Conservation (phyloP, 1,140 invertebrate species). For the Euborellia annulipes region DNA sequence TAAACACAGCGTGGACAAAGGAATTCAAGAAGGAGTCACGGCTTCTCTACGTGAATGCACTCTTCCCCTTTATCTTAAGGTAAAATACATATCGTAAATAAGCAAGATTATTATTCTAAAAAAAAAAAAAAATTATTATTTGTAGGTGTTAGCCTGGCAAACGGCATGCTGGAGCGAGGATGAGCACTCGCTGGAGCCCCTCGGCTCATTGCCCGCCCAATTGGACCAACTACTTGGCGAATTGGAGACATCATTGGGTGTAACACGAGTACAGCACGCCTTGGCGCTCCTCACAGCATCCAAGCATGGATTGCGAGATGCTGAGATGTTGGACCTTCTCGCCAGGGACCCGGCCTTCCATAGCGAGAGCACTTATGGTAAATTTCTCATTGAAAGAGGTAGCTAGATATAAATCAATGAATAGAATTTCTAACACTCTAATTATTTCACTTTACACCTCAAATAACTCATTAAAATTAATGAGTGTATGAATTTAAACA, state of each 20-base stretch:
- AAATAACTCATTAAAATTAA: no score
- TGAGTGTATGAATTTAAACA: no score
- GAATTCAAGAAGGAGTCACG: conserved; percentile 38
- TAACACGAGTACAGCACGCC: conserved; percentile 31
- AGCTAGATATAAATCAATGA: no score
- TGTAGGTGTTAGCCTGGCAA: conserved; percentile 45
- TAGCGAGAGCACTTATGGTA: conserved; percentile 43
- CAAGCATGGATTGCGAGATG: conserved; percentile 51
- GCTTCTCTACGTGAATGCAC: conserved; percentile 43
- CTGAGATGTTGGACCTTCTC: conserved; percentile 56
- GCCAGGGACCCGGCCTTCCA: conserved; percentile 52
- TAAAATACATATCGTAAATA: conserved; percentile 17
- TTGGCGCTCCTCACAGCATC: conserved; percentile 51
- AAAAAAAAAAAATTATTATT: no score
- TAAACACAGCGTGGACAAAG: conserved; percentile 41
- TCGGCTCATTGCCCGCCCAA: conserved; percentile 39
- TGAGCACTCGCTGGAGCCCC: conserved; percentile 28
- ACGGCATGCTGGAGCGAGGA: conserved; percentile 39
- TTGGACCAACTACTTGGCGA: conserved; percentile 42
- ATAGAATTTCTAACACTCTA: no score
- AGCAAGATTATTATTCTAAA: not conserved
- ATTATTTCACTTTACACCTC: no score
- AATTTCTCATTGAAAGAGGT: no score
- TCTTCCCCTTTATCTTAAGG: conserved; percentile 48
- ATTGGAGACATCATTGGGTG: conserved; percentile 44